Evolutionary conservation across 2,113 vertebrate genomes (phyloP).

Genomic region (Mesoclemmys tuberculata): DNA sequence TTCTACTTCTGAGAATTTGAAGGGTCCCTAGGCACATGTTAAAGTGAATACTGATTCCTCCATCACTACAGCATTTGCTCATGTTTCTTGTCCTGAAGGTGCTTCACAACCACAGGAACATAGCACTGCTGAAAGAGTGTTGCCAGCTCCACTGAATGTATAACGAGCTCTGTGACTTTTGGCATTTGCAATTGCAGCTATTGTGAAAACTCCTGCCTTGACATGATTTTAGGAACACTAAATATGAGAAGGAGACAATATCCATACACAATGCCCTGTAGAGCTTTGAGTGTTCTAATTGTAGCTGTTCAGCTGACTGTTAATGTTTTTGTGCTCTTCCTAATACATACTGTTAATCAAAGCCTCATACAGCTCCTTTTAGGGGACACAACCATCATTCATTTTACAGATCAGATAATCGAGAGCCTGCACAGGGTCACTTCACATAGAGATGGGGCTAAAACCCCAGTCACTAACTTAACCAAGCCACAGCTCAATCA

Average conservation of each 20-base stretch:
- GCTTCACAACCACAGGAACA: neutral
- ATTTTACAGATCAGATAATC: neutral
- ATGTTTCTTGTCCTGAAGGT: neutral
- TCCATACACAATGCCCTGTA: neutral
- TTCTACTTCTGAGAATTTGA: neutral
- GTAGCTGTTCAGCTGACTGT: neutral
- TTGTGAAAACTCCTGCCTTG: neutral
- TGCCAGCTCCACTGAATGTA: neutral
- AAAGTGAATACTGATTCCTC: neutral
- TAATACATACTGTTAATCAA: neutral
- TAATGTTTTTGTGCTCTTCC: neutral
- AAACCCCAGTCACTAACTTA: neutral
- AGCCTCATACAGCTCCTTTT: neutral
- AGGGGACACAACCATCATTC: neutral
- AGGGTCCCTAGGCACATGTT: neutral
- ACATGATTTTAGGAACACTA: neutral
- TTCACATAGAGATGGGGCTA: neutral
- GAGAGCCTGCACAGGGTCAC: neutral
- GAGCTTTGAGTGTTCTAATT: neutral
- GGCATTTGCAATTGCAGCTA: neutral
- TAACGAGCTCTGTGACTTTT: neutral
- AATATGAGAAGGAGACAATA: neutral
- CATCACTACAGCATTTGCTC: no score
- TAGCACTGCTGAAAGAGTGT: neutral
- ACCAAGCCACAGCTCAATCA: neutral